phyloP scores from a whole-genome alignment of 2,113 vertebrate genomes.

The Polyodon spathula region DNA sequence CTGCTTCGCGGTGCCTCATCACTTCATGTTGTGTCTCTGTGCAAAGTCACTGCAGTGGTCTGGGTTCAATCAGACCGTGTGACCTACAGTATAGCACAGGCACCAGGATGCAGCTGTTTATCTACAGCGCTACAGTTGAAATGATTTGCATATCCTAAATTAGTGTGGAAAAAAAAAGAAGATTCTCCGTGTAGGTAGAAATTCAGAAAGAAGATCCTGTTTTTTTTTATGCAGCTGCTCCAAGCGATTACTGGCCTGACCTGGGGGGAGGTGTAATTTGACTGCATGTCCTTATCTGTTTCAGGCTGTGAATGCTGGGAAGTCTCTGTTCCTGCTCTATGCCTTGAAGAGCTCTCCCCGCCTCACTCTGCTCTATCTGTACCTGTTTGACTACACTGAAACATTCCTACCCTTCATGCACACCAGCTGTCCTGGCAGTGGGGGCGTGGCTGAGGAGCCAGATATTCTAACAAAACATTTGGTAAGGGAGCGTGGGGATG shows the following conservation, averaged over 20 bases:
- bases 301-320: constrained; percentile 77
- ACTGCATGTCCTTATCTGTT: constrained; percentile 22
- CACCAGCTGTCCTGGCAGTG: constrained; percentile 68
- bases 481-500: constrained; percentile 38
- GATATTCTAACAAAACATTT: constrained; percentile 52
- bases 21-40: no score
- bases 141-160: no score
- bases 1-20: no score
- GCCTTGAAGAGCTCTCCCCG: constrained; percentile 83
- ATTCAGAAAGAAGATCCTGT: no score
- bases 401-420: constrained; percentile 88
- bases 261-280: background rate
- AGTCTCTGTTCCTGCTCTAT: constrained; percentile 82
- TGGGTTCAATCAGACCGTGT: no score
- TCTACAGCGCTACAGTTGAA: no score
- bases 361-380: constrained; percentile 81
- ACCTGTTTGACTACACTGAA: constrained; percentile 82
- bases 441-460: constrained; percentile 42
- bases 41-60: no score
- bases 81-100: no score
- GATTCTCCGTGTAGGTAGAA: no score
- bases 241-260: background rate
- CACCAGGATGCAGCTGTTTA: no score
- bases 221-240: background rate
- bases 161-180: no score